Conservation (phyloP, 1,140 invertebrate genomes). For the Papilio machaon region DNA sequence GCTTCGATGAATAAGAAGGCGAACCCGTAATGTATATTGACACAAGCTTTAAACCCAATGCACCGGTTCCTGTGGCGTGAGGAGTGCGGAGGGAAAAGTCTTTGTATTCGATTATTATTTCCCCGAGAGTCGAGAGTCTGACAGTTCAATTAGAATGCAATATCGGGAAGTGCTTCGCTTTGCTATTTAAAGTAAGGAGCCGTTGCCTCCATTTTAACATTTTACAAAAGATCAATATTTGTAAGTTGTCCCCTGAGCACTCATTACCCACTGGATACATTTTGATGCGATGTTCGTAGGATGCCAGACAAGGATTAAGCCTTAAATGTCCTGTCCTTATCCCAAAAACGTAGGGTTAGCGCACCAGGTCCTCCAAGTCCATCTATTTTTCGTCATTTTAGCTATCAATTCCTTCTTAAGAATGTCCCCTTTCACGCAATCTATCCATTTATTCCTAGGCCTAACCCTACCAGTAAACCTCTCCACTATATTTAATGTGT, state of each 20-base stretch:
- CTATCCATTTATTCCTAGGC: too few relatives aligned
- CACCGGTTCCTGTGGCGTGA: background rate
- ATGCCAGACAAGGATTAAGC: too few relatives aligned
- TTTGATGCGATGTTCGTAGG: background rate
- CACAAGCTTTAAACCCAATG: background rate
- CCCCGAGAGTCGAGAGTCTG: background rate
- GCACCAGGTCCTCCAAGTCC: too few relatives aligned
- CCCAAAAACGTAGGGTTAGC: too few relatives aligned
- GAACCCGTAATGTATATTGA: background rate
- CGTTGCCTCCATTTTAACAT: background rate
- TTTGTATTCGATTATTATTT: background rate
- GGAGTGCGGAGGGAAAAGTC: background rate
- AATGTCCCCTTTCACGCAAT: too few relatives aligned
- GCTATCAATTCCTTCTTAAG: too few relatives aligned
- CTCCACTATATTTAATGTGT: too few relatives aligned
- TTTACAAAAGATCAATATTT: background rate
- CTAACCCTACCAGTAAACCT: too few relatives aligned
- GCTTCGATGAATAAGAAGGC: background rate
- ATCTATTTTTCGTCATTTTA: too few relatives aligned
- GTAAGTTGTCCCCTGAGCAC: too few relatives aligned
- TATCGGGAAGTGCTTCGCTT: slow-evolving; percentile 10
- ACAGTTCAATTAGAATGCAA: background rate
- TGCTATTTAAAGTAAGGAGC: background rate
- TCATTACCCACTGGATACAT: background rate
- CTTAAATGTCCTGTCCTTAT: too few relatives aligned